These are phyloP conservation scores for Cephus cinctus DNA, from an alignment of 1,140 invertebrate genomes.

Conservation along the genomic window DNA sequence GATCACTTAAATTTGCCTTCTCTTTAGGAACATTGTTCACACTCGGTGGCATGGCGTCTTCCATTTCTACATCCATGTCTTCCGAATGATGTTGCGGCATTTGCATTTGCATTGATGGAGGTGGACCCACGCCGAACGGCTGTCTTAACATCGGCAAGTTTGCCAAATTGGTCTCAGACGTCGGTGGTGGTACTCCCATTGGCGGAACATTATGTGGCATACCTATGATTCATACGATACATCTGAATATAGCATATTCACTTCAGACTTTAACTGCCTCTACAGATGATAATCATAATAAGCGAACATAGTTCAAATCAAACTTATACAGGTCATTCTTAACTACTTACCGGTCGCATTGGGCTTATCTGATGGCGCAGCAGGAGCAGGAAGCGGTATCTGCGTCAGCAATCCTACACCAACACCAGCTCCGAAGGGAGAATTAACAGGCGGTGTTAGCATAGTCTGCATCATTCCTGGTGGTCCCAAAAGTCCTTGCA, in stretches of 20 bases:
- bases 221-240: constrained; percentile 30
- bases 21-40: constrained; percentile 27
- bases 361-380: constrained; percentile 51
- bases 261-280: neutral
- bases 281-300: constrained; percentile 5
- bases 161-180: constrained; percentile 45
- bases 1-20: constrained; percentile 44
- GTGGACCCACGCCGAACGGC: constrained; percentile 42
- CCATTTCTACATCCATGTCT: constrained; percentile 68
- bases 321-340: neutral
- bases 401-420: constrained; percentile 50
- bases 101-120: constrained; percentile 51
- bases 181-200: constrained; percentile 53
- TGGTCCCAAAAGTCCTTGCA: constrained; percentile 58
- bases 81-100: constrained; percentile 51
- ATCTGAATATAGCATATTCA: neutral
- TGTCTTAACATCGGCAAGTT: constrained; percentile 49
- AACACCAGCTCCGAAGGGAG: constrained; percentile 51
- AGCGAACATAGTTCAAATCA: constrained; percentile 2
- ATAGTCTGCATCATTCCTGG: constrained; percentile 58
- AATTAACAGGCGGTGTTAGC: constrained; percentile 52
- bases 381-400: constrained; percentile 52
- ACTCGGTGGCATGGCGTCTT: constrained; percentile 56
- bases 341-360: constrained; percentile 43
- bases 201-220: constrained; percentile 52